Evolutionary conservation across 2,797 vertebrate genomes (phyloP), one percentile per base, ranked within the genome.

Genomic region (Varecia variegata): DNA sequence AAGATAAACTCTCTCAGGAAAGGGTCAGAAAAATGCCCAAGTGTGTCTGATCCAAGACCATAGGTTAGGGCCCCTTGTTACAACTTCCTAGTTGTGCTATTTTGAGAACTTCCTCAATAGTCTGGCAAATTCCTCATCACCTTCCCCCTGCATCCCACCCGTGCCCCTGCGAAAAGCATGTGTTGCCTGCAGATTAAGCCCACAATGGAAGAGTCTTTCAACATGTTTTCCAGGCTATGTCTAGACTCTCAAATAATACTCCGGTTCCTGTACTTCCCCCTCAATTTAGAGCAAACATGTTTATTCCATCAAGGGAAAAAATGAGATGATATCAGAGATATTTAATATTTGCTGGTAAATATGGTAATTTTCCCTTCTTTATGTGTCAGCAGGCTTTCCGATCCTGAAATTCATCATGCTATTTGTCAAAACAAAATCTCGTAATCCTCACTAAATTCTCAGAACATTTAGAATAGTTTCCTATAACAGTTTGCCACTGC

Each of bases 391-490:
- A 54, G 35, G 1, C 52, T 95, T 87, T 62, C 62, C 58, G 4
- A 40, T 81, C 50, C 54, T 94, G 60, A 70, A 65, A 84, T 45
- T 23, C 45, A 43, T 82, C 45, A 43, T 43, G 45, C 47, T 85
- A 13, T 80, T 91, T 82, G 35, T 74, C 87, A 84, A 20, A 85
- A 77, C 52, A 73, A 76, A 50, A 7, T 40, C 58, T 92, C n/a
- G 3, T 71, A 62, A 89, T 80, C 47, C 23, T 71, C 40, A 45
- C 40, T 54, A 35, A 35, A 47, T 94, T 95, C 89, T 84, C 73
- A 85, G 50, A 90, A 58, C 77, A 77, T 67, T 85, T 74, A 67
- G 90, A 60, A 86, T 73, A 84, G 83, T 94, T 92, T 93, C 60
- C 82, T 79, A 13, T 68, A 47, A 60, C 47, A 12, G 21, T 80